These are phyloP conservation scores for Cinclus mexicanus DNA, from an alignment of 2,113 vertebrate genomes.

Conservation along the genomic window DNA sequence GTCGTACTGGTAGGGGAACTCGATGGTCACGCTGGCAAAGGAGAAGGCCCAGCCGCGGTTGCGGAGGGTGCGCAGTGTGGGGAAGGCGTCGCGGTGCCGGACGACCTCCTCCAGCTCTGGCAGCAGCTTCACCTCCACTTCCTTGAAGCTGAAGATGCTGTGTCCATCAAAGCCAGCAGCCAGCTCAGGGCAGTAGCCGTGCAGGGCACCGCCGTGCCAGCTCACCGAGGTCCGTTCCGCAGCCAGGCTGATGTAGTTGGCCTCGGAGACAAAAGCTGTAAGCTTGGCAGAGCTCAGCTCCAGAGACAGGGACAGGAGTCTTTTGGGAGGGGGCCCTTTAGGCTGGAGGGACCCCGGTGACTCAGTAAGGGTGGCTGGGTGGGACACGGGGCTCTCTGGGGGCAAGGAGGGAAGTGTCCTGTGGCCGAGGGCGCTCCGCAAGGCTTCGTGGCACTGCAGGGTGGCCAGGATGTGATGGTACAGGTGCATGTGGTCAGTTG, in stretches of 20 bases:
- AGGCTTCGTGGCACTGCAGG: slow-evolving; percentile 74
- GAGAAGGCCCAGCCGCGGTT: slow-evolving; percentile 88
- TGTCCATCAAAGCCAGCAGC: slow-evolving; percentile 89
- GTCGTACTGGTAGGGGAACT: slow-evolving; percentile 96
- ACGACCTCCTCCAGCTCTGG: slow-evolving; percentile 83
- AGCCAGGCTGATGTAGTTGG: slow-evolving; percentile 84
- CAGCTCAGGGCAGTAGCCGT: slow-evolving; percentile 80
- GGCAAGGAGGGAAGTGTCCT: not conserved
- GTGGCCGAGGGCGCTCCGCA: slow-evolving; percentile 11
- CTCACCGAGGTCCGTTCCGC: slow-evolving; percentile 77
- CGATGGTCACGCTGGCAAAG: slow-evolving; percentile 80
- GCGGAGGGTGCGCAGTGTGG: slow-evolving; percentile 78
- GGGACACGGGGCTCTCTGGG: not conserved
- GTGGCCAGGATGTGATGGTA: slow-evolving; percentile 89
- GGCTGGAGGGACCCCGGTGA: not conserved
- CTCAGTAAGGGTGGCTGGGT: not conserved
- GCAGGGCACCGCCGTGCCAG: slow-evolving; percentile 73
- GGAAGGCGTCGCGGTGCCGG: slow-evolving; percentile 83
- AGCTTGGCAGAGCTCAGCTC: slow-evolving; percentile 82
- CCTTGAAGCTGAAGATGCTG: slow-evolving; percentile 87
- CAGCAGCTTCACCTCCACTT: slow-evolving; percentile 81
- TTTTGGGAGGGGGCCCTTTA: slow-evolving; percentile 39
- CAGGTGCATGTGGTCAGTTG: slow-evolving; percentile 91
- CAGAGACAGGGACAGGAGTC: slow-evolving; percentile 75
- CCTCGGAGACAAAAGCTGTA: slow-evolving; percentile 83